Percentiles rank a stretch among this genome's conserved stretches.
These are phyloP conservation scores for Sebastes hubbsi DNA, from an alignment of 2,797 vertebrate species.

Conservation along the genomic window DNA sequence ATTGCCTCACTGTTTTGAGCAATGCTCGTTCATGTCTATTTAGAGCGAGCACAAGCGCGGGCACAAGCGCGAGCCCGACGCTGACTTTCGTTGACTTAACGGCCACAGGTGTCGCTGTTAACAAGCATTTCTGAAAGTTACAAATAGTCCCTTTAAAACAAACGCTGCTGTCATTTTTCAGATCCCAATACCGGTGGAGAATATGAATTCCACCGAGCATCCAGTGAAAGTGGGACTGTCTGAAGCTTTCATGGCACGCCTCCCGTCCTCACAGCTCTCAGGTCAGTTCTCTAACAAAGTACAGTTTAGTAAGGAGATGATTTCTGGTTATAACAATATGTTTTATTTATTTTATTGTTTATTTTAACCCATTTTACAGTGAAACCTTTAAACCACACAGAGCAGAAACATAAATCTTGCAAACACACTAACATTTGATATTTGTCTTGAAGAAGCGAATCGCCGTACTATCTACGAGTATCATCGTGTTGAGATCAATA, in stretches of 20 bases:
- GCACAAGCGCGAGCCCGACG: too few species aligned
- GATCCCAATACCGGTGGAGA: constrained; percentile 88
- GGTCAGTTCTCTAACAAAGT: constrained; percentile 78
- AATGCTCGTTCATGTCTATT: too few species aligned
- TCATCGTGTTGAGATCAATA: constrained; percentile 92
- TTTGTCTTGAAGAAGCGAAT: constrained; percentile 79
- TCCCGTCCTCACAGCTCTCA: constrained; percentile 75
- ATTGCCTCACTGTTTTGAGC: too few species aligned
- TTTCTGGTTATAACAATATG: not conserved
- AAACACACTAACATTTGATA: not conserved
- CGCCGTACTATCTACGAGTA: constrained; percentile 93
- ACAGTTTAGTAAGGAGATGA: not conserved
- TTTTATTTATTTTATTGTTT: too few species aligned
- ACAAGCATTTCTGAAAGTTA: too few species aligned
- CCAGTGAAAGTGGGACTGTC: constrained; percentile 95
- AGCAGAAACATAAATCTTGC: not conserved
- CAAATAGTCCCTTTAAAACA: not conserved
- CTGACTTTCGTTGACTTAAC: too few species aligned
- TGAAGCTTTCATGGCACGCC: constrained; percentile 91
- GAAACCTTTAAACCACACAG: not conserved
- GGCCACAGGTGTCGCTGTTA: too few species aligned
- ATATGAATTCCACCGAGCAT: constrained; percentile 91
- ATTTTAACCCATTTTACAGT: not conserved
- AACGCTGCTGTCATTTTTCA: constrained; percentile 45
- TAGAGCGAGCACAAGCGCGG: too few species aligned